phyloP scores from a whole-genome alignment of 2,113 vertebrate genomes.

The Brachirus orientalis region DNA sequence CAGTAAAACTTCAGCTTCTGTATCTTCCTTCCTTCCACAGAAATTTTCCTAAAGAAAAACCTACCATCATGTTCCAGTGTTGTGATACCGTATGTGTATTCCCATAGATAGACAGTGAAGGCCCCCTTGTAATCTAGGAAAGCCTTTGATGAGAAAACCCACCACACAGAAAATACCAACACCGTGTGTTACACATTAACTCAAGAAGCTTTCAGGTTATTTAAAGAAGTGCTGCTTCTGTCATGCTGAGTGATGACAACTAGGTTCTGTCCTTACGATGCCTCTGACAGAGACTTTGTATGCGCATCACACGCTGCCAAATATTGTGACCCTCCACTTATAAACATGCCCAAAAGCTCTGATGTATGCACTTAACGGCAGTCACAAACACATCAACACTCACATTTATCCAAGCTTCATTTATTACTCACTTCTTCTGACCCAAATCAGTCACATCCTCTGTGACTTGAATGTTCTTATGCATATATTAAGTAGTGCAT shows the following conservation, averaged over 20 bases:
- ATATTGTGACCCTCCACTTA: slow-evolving; percentile 49
- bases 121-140: not conserved
- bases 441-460: slow-evolving; percentile 79
- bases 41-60: not conserved
- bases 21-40: no score
- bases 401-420: slow-evolving; percentile 60
- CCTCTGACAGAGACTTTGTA: slow-evolving; percentile 50
- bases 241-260: slow-evolving; percentile 24
- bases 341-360: slow-evolving; percentile 41
- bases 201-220: slow-evolving; percentile 14
- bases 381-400: slow-evolving; percentile 39
- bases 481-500: slow-evolving; percentile 56
- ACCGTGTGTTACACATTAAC: slow-evolving; percentile 8
- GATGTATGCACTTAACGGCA: slow-evolving; percentile 52
- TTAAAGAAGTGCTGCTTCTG: slow-evolving; percentile 16
- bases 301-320: slow-evolving; percentile 55
- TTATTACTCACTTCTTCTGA: slow-evolving; percentile 73
- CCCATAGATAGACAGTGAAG: not conserved
- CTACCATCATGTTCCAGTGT: not conserved
- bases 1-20: not conserved
- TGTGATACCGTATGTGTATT: not conserved
- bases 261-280: slow-evolving; percentile 42
- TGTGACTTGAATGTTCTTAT: slow-evolving; percentile 50
- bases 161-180: not conserved
- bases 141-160: not conserved